A percentile compares a stretch with the other conserved stretches of the same genome.
These are phyloP conservation scores for Hemibagrus guttatus DNA, from an alignment of 2,797 vertebrate genomes.

Conservation along the genomic window DNA sequence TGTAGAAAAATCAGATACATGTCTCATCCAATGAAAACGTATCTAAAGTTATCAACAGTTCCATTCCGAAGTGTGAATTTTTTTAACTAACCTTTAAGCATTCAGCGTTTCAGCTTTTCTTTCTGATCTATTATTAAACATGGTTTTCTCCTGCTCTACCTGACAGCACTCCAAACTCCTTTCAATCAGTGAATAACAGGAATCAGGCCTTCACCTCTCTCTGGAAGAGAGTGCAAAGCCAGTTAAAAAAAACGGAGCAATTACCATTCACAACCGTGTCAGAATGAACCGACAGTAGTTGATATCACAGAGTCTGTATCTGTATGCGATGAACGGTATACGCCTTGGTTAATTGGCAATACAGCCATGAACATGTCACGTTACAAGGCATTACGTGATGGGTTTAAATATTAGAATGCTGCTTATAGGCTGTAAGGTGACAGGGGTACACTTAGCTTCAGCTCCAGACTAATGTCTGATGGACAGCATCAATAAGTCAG, in stretches of 20 bases:
- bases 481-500: constrained; percentile 26
- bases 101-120: constrained; percentile 2
- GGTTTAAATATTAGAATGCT: neutral
- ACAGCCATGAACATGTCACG: neutral
- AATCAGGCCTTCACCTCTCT: neutral
- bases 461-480: constrained; percentile 15
- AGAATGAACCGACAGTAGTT: neutral
- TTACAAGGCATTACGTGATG: neutral
- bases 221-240: neutral
- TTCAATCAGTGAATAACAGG: constrained; percentile 9
- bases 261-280: neutral
- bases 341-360: neutral
- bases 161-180: neutral
- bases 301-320: neutral
- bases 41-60: neutral
- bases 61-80: neutral
- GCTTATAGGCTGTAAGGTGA: neutral
- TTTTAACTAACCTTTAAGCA: neutral
- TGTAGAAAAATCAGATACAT: neutral
- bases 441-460: neutral
- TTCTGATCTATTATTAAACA: constrained; percentile 14
- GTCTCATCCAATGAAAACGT: neutral
- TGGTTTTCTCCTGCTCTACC: constrained; percentile 3
- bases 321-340: too few relatives aligned
- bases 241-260: neutral